These are phyloP conservation scores for Abrostola tripartita DNA, from an alignment of 2,888 invertebrate genomes.

Conservation along the genomic window DNA sequence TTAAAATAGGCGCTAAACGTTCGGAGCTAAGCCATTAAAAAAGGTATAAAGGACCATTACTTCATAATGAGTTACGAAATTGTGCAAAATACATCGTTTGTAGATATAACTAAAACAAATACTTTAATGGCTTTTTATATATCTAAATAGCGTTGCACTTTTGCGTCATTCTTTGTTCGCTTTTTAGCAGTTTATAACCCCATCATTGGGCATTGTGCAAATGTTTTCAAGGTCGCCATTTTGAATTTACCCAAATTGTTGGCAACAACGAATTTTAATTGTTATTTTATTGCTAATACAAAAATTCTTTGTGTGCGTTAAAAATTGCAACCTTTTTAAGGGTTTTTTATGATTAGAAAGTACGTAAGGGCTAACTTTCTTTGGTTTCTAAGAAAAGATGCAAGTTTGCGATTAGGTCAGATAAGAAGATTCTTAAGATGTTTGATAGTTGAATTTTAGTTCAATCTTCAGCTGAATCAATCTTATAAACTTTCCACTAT, in stretches of 20 bases:
- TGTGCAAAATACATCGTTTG: constrained; percentile 40
- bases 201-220: constrained; percentile 61
- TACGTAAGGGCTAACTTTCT: constrained; percentile 59
- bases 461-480: too few relatives aligned
- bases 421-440: neutral
- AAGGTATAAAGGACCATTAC: constrained; percentile 7
- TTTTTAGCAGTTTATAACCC: constrained; percentile 62
- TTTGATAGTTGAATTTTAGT: too few relatives aligned
- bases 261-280: constrained; percentile 55
- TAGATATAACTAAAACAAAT: constrained; percentile 14
- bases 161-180: constrained; percentile 49
- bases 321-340: constrained; percentile 66
- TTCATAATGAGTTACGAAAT: constrained; percentile 23
- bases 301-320: constrained; percentile 51
- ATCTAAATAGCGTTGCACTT: constrained; percentile 27
- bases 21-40: constrained; percentile 1
- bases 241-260: constrained; percentile 49
- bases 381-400: constrained; percentile 46
- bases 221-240: constrained; percentile 54
- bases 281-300: constrained; percentile 55
- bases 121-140: constrained; percentile 24
- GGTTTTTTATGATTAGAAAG: constrained; percentile 74
- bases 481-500: too few relatives aligned
- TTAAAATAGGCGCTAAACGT: neutral
- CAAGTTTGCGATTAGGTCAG: constrained; percentile 12